Base-by-base conservation (phyloP, 2,797 vertebrate species). In the Paratrypauchen microcephalus region DNA sequence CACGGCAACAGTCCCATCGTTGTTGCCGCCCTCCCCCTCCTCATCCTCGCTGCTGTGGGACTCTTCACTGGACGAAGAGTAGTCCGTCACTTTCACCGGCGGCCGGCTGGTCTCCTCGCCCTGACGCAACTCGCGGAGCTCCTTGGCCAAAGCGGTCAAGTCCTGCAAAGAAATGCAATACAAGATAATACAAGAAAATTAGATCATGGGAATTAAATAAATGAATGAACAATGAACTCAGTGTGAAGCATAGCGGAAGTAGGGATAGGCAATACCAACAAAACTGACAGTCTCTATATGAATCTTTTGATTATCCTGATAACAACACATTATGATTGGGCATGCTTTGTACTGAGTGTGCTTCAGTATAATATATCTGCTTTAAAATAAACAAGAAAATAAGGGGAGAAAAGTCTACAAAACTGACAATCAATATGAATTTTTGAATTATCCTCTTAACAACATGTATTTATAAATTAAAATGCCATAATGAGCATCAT, bases 51-150 rank as follows among this genome's bases (percentile, higher is more conserved):
- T 98, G 86, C 97, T 99, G 83, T 98, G 96, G 0, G 97, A 98
- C 54, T 99, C 97, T 77, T 99, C 97, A 0, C 97, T 99, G 87
- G 97, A 99, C 0, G 97, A 99, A 2, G 97, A 99, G 81, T 99
- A 99, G 88, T 99, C 97, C 0, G 97, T 99, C 88, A 99, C 97
- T 82, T 99, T 99, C 90, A 97, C 95, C 0, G 97, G 95, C 1
- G 96, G 97, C 0, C 97, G 95, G 74, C 95, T 96, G 54, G 95
- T 95, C 68, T 99, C 97, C 73, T 94, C 93, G 12, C 97, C 97
- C 59, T 97, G 95, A 13, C 97, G 94, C 74, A 99, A 92, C 87
- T 99, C 97, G 54, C 97, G 85, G 71, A 99, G 87, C 92, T 99
- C 97, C 92, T 97, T 99, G 83, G 97, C 97, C 90, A 99, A 91